Evolutionary conservation across 2,888 invertebrate genomes (phyloP).

Genomic region (Mystacides longicornis): DNA sequence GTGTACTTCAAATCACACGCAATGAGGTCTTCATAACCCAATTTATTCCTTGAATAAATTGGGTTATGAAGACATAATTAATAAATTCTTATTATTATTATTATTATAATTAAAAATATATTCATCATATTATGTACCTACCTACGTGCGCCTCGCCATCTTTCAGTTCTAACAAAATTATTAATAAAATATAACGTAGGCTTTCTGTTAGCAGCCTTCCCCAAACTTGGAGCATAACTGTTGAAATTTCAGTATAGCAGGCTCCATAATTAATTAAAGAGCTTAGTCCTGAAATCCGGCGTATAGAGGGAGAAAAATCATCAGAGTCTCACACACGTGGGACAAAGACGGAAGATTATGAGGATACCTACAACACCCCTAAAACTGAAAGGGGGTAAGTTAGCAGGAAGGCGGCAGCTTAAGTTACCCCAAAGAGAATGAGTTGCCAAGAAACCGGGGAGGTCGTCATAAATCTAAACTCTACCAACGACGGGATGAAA

Average conservation of each 20-base stretch:
- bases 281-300: slow-evolving; percentile 50
- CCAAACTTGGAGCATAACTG: slow-evolving; percentile 8
- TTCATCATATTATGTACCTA: too few relatives aligned
- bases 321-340: background rate
- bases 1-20: too few relatives aligned
- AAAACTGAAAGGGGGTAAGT: background rate
- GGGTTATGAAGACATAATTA: too few relatives aligned
- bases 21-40: too few relatives aligned
- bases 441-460: slow-evolving; percentile 19
- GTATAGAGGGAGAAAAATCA: slow-evolving; percentile 6
- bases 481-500: slow-evolving; percentile 11
- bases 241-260: slow-evolving; percentile 29
- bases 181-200: slow-evolving; percentile 12
- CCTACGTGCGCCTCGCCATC: background rate
- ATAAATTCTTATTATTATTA: too few relatives aligned
- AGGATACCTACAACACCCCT: background rate
- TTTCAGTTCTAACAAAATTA: background rate
- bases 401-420: slow-evolving; percentile 10
- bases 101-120: too few relatives aligned
- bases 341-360: slow-evolving; percentile 28
- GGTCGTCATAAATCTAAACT: slow-evolving; percentile 15
- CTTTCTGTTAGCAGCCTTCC: slow-evolving; percentile 8
- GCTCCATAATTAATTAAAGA: slow-evolving; percentile 53
- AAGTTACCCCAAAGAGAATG: slow-evolving; percentile 17
- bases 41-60: too few relatives aligned